Evolutionary conservation across 2,888 invertebrate genomes (phyloP), one percentile per base, ranked within the genome.

Genomic region (Cheilosia scutellata): DNA sequence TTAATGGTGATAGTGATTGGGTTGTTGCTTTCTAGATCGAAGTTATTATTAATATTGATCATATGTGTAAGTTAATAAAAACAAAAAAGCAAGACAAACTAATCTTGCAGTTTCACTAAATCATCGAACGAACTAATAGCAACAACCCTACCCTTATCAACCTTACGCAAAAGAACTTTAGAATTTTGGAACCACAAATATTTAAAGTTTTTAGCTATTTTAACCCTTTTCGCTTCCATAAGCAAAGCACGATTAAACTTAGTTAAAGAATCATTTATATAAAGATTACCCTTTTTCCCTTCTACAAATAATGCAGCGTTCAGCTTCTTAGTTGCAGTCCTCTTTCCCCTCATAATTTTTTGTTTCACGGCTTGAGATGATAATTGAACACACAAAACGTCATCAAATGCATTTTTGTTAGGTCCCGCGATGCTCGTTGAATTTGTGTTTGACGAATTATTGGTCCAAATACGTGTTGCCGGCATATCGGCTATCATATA

Each of bases 61-160:
- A 49, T 49, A 42, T n/a, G 11, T n/a, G 20, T n/a, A 0, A 4
- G 5, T 42, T 33, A 33, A 9, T 9, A 33, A 20, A 20, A 20
- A 20, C 20, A 2, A 0, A 44, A n/a, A 44, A 49, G 7, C 49
- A 49, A 25, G 16, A 25, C 9, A 49, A 25, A 49, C 20, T 49
- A 53, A 53, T 13, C 25, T 16, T 55, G 55, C 31, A 55, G 7
- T 55, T 55, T 33, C 13, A 3, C 0, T 25, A 60, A 40, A n/a
- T 60, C 74, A 44, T 49, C 27, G 37, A 74, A 74, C 6, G 63
- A 74, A 37, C 44, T 57, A 20, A 74, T 44, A 63, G 29, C 29
- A 31, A 63, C 55, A 33, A 74, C 55, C 40, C 13, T 33, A 33
- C 74, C 74, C 4, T 74, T 74, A 33, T 74, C 74, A 33, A 44